Base-by-base conservation (phyloP, 2,113 vertebrate species). In the Callithrix jacchus region DNA sequence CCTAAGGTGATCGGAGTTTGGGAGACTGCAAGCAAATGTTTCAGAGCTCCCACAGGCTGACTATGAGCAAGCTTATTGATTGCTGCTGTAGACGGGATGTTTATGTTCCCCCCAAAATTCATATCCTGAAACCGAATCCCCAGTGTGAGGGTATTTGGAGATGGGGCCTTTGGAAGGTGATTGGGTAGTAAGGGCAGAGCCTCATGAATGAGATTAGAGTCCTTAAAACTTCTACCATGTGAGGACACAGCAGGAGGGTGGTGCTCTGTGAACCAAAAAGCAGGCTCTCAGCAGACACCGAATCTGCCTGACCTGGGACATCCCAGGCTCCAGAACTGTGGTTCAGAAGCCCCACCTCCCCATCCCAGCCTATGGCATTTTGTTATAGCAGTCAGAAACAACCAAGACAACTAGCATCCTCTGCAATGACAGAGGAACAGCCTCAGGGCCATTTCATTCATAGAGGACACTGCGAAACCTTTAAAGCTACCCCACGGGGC, bases 61-160 rank as follows among this genome's bases (percentile, higher is more conserved):
- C 23, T 21, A 12, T 0, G 0, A 58, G 70, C n/a, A 40, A 82
- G 74, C 3, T 7, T 25, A 14, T 2, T 5, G 5, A 25, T 80
- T 30, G 27, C 2, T 37, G 73, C 56, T 47, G 5, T 4, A 61
- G 54, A n/a, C 4, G 2, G n/a, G n/a, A 25, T 40, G 12, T 61
- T 3, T n/a, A 14, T 37, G 21, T 20, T 32, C 71, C 30, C 30
- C 56, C 30, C 32, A 6, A 30, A 32, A 47, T 23, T 25, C 87
- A 21, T 2, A 11, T 14, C 18, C 21, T 76, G 87, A 54, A 30
- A 30, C 49, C 27, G 4, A 23, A 3, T 30, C 8, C 25, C 25
- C n/a, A 32, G 11, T 45, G 27, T 56, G 52, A 88, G 52, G 18
- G 5, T 40, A 27, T 7, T 35, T 32, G 87, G 49, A 27, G 6